Percentiles rank a stretch among this genome's conserved stretches.
Conservation (phyloP, 2,113 vertebrate species). For the Upupa epops region DNA sequence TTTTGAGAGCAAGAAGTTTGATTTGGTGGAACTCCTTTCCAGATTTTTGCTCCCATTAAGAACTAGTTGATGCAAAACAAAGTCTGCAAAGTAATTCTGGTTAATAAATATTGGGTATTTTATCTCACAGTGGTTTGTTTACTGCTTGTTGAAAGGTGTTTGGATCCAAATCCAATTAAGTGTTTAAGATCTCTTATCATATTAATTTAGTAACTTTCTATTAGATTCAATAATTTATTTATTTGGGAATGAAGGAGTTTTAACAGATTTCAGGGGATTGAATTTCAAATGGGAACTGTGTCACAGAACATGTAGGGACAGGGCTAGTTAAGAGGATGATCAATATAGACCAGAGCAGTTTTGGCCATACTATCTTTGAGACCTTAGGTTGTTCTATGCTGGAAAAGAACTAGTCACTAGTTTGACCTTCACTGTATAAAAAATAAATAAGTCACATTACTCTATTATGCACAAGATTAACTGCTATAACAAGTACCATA, state of each 20-base stretch:
- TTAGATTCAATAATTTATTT: background rate
- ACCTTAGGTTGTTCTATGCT: background rate
- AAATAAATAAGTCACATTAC: background rate
- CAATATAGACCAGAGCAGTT: background rate
- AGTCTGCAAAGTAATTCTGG: background rate
- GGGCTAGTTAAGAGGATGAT: background rate
- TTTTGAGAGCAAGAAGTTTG: background rate
- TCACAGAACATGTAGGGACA: background rate
- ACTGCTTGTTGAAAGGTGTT: background rate
- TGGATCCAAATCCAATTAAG: background rate
- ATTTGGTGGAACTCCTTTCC: background rate
- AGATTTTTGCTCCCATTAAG: background rate
- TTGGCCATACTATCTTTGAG: background rate
- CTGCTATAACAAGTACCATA: background rate
- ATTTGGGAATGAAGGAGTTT: background rate
- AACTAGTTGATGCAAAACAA: background rate
- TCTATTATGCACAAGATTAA: background rate
- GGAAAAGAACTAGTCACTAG: background rate
- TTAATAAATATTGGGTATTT: background rate
- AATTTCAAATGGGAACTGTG: background rate
- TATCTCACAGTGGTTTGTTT: background rate
- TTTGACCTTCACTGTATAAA: background rate
- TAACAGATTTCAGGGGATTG: background rate
- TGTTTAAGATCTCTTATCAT: background rate
- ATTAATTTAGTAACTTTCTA: background rate